Percentiles rank a stretch among this genome's conserved stretches.
Conservation (phyloP, 2,113 vertebrate genomes). For the Lycaon pictus region DNA sequence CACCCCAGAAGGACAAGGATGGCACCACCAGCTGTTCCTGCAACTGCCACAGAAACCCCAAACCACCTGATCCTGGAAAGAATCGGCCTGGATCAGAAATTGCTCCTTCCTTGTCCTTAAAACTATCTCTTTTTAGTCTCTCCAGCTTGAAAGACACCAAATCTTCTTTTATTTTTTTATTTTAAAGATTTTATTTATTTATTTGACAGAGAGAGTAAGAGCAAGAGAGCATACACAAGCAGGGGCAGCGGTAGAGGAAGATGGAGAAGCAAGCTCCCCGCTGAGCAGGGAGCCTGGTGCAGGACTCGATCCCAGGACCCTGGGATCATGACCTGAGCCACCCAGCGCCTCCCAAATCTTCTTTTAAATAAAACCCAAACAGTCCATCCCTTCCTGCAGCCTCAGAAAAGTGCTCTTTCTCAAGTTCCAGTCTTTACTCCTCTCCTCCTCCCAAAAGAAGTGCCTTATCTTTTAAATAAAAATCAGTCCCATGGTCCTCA, state of each 20-base stretch:
- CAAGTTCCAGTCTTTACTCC: neutral
- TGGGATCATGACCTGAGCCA: no score
- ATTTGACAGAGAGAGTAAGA: no score
- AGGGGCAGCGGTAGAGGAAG: no score
- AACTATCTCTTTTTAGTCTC: neutral
- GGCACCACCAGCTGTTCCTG: neutral
- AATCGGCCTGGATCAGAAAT: neutral
- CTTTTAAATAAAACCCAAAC: conserved; percentile 16
- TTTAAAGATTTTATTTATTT: no score
- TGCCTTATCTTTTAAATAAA: conserved; percentile 25
- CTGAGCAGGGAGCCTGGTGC: no score
- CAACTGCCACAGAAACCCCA: fast-evolving
- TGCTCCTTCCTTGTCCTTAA: neutral
- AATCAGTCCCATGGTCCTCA: neutral
- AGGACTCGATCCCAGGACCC: no score
- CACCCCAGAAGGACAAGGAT: neutral
- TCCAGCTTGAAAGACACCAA: neutral
- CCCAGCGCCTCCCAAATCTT: neutral
- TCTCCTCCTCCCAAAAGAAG: conserved; percentile 9
- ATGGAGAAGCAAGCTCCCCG: no score
- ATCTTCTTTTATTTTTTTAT: neutral
- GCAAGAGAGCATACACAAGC: no score
- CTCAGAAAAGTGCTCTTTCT: neutral
- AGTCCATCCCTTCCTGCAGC: neutral
- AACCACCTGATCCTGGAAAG: neutral